A percentile compares a stretch with the other conserved stretches of the same genome.
Conservation (phyloP, 2,113 vertebrate species). For the Argyrosomus japonicus region DNA sequence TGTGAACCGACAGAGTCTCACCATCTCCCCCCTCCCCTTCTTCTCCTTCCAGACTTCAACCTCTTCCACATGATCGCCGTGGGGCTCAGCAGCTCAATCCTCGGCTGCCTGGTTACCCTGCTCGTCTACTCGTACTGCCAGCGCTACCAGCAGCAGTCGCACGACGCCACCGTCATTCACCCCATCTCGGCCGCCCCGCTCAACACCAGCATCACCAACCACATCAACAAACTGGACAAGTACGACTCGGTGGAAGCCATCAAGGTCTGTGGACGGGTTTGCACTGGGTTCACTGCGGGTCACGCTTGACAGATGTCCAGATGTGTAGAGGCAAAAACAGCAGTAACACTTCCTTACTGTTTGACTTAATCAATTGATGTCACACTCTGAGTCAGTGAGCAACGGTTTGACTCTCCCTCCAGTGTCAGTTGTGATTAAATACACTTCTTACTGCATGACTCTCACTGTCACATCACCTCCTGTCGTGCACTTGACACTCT, state of each 20-base stretch:
- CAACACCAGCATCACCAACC: slow-evolving; percentile 98
- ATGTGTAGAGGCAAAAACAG: slow-evolving; percentile 29
- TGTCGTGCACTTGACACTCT: slow-evolving; percentile 45
- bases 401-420: slow-evolving; percentile 34
- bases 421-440: slow-evolving; percentile 66
- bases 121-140: slow-evolving; percentile 97
- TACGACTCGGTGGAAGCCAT: slow-evolving; percentile 97
- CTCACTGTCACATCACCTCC: slow-evolving; percentile 61
- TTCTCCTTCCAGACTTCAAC: slow-evolving; percentile 90
- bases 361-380: slow-evolving; percentile 50
- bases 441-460: slow-evolving; percentile 64
- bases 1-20: slow-evolving; percentile 26
- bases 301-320: slow-evolving; percentile 17
- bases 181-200: slow-evolving; percentile 93
- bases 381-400: slow-evolving; percentile 36
- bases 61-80: slow-evolving; percentile 98
- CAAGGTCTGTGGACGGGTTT: slow-evolving; percentile 87
- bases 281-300: background rate
- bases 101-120: slow-evolving; percentile 95
- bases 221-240: slow-evolving; percentile 99
- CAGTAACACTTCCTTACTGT: slow-evolving; percentile 33
- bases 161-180: slow-evolving; percentile 97
- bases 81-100: slow-evolving; percentile 95
- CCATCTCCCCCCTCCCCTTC: background rate
- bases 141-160: slow-evolving; percentile 95